phyloP scores from a whole-genome alignment of 2,797 vertebrate species.

The Fistularia tabacaria region DNA sequence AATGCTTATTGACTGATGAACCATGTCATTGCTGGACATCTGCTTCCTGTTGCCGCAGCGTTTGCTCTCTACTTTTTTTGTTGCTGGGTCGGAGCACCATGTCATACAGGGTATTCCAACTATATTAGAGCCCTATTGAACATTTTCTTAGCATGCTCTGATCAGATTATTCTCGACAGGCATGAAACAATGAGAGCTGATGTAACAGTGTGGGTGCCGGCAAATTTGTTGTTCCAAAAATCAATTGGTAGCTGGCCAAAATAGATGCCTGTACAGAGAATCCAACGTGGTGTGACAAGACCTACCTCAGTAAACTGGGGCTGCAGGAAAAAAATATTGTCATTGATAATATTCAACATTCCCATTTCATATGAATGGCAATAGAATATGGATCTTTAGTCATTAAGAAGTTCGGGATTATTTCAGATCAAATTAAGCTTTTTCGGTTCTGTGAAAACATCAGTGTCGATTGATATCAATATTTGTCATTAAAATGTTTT shows the following conservation, averaged over 20 bases:
- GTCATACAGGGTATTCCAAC: constrained; percentile 39
- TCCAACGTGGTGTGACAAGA: constrained; percentile 34
- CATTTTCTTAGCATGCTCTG: constrained; percentile 41
- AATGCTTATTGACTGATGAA: constrained; percentile 14
- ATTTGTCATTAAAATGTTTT: too few relatives aligned
- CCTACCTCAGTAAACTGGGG: constrained; percentile 24
- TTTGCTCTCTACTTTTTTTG: constrained; percentile 13
- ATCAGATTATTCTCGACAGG: constrained; percentile 54
- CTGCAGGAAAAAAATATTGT: constrained; percentile 4
- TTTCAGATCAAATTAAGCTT: too few relatives aligned
- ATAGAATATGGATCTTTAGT: too few relatives aligned
- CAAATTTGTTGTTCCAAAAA: constrained; percentile 46
- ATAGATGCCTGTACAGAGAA: constrained; percentile 36
- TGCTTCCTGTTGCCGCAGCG: constrained; percentile 21
- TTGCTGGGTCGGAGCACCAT: constrained; percentile 24
- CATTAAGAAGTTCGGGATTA: too few relatives aligned
- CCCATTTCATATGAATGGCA: too few relatives aligned
- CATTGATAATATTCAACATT: too few relatives aligned
- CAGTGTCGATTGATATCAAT: too few relatives aligned
- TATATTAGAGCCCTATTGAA: constrained; percentile 51
- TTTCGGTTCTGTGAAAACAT: too few relatives aligned
- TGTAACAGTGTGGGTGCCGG: constrained; percentile 48
- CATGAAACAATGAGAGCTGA: constrained; percentile 60
- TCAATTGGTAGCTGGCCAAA: constrained; percentile 55
- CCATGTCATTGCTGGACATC: constrained; percentile 21